Base-by-base conservation (phyloP, 2,888 invertebrate species). In the Leptinotarsa haldemani region DNA sequence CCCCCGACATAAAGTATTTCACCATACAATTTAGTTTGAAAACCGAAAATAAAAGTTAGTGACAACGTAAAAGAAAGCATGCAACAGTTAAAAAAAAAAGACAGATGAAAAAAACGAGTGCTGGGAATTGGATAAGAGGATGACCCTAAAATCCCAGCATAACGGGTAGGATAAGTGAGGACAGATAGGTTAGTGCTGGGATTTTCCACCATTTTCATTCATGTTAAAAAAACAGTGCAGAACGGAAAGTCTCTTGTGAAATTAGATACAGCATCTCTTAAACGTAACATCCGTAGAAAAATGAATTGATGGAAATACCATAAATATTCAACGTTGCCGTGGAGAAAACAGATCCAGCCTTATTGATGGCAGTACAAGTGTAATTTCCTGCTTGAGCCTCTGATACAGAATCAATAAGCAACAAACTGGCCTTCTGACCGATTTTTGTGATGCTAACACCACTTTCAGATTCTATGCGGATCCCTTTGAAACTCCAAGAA, bases 401-500 rank as follows among this genome's bases (percentile, higher is more conserved):
- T 47, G 80, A 81, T n/a, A 86, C 86, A 47, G 85, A 84, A 78
- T 87, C 87, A 30, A 88, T 87, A 15, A 87, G 82, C 73, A 88
- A 82, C 75, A 89, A 83, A 80, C 88, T 89, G 53, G 88, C 88
- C 78, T 88, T 88, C 67, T 84, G 83, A n/a, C 89, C 89, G 76
- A 89, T 85, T 81, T 86, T 88, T 66, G 86, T 88, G 3, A 82
- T 83, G 73, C 80, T 82, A 71, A 86, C 79, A 48, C 87, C 87
- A 74, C 82, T 78, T 56, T 86, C 85, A 74, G 67, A 67, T 15
- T 68, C 68, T 47, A 80, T 82, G 81, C 88, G 79, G 74, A 86
- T 84, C 68, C 88, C 88, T 75, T 90, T 87, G 83, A 90, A 89
- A 79, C 81, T 88, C 91, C 91, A 91, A 76, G 83, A 84, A 80